Conservation (phyloP, 2,113 vertebrate species). For the Chunga burmeisteri region DNA sequence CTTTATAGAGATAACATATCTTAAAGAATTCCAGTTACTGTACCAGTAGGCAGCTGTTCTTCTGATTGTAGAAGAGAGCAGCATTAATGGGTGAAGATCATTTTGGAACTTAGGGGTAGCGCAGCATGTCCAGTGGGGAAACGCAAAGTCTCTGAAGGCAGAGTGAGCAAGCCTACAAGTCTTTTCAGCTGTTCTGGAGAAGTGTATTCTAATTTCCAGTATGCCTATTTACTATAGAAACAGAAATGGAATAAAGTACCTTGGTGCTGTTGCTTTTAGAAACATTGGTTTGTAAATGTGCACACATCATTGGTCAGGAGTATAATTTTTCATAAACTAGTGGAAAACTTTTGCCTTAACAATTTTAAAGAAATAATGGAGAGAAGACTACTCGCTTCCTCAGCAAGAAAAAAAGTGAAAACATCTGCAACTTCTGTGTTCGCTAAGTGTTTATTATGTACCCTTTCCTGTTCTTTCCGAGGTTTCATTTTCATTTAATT, state of each 20-base stretch:
- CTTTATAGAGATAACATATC: not conserved
- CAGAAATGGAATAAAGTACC: not conserved
- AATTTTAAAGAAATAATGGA: not conserved
- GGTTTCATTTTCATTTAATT: not conserved
- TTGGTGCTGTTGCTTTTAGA: not conserved
- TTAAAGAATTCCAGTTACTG: not conserved
- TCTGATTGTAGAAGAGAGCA: not conserved
- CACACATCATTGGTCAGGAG: not conserved
- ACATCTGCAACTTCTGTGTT: not conserved
- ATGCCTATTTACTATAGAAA: not conserved
- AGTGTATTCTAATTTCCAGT: not conserved
- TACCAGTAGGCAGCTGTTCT: not conserved
- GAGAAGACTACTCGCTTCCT: not conserved
- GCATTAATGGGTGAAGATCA: not conserved
- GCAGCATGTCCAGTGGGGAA: not conserved
- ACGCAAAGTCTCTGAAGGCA: not conserved
- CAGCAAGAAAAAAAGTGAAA: not conserved
- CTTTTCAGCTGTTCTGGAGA: not conserved
- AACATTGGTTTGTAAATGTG: not conserved
- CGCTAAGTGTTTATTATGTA: not conserved
- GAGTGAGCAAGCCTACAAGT: not conserved
- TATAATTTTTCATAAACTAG: not conserved
- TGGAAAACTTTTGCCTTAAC: not conserved
- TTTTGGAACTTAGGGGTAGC: not conserved
- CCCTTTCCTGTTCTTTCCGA: not conserved